phyloP scores from a whole-genome alignment of 2,797 vertebrate species.

The Hemitrygon akajei region DNA sequence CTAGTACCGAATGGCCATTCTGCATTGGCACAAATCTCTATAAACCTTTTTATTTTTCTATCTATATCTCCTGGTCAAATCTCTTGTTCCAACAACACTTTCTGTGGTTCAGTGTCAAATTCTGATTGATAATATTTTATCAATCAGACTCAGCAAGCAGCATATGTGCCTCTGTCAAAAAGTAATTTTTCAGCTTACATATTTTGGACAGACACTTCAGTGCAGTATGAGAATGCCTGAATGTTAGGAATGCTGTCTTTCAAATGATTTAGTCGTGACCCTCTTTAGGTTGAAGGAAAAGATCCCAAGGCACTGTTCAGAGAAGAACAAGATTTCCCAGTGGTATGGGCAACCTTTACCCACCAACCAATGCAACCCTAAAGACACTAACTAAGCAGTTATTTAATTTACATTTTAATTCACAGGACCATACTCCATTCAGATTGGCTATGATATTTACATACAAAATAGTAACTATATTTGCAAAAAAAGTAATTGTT shows the following conservation, averaged over 20 bases:
- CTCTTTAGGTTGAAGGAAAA: too few species aligned
- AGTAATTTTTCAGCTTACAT: neutral
- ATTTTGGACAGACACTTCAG: neutral
- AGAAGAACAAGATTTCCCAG: neutral
- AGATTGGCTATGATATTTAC: neutral
- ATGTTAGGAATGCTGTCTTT: neutral
- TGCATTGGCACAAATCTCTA: neutral
- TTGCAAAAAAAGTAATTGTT: conserved; percentile 7
- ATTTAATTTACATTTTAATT: neutral
- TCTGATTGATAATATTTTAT: neutral
- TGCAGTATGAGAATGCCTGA: neutral
- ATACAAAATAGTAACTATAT: neutral
- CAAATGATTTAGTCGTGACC: neutral
- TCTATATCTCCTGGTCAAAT: neutral
- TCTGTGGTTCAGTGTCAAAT: neutral
- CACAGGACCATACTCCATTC: neutral
- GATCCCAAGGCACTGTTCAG: neutral
- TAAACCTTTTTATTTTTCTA: neutral
- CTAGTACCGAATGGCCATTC: neutral
- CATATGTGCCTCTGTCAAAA: neutral
- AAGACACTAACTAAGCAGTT: neutral
- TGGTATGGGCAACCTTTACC: neutral
- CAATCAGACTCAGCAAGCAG: neutral
- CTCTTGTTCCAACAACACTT: too few species aligned
- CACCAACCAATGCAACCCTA: neutral